A percentile compares a stretch with the other conserved stretches of the same genome.
Conservation (phyloP, 2,888 invertebrate species). For the Oligia strigilis region DNA sequence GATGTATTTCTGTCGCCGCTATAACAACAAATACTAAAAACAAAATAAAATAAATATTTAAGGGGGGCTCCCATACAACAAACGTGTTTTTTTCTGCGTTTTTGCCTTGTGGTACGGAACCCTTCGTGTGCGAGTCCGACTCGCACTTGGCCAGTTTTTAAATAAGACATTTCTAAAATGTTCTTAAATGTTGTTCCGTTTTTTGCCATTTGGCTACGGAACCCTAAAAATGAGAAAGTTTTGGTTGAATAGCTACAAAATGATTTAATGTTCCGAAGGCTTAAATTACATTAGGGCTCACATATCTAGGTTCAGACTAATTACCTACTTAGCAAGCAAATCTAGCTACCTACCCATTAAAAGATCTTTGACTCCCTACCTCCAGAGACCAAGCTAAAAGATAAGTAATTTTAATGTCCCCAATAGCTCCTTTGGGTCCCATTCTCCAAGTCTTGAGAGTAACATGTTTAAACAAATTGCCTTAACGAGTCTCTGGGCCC, state of each 20-base stretch:
- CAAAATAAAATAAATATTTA: too few species aligned
- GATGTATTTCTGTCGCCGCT: too few species aligned
- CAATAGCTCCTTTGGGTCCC: constrained; percentile 53
- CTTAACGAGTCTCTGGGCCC: constrained; percentile 53
- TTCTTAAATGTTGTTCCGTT: too few species aligned
- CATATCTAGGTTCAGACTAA: constrained; percentile 13
- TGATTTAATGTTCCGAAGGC: not conserved
- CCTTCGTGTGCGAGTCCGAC: too few species aligned
- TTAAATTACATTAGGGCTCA: not conserved
- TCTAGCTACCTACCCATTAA: constrained; percentile 23
- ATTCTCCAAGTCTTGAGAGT: constrained; percentile 42
- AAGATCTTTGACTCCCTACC: constrained; percentile 39
- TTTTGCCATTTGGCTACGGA: too few species aligned
- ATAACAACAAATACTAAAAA: too few species aligned
- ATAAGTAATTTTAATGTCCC: constrained; percentile 67
- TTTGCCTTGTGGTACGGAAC: too few species aligned
- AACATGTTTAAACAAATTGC: constrained; percentile 64
- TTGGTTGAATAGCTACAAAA: not conserved
- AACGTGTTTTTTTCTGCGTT: too few species aligned
- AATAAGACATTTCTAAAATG: too few species aligned
- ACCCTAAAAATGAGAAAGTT: not conserved
- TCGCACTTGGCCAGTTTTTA: too few species aligned
- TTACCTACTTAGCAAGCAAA: constrained; percentile 39
- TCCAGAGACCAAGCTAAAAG: constrained; percentile 25
- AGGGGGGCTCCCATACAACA: too few species aligned